Evolutionary conservation across 2,113 vertebrate genomes (phyloP).

Genomic region (Galbula dea): DNA sequence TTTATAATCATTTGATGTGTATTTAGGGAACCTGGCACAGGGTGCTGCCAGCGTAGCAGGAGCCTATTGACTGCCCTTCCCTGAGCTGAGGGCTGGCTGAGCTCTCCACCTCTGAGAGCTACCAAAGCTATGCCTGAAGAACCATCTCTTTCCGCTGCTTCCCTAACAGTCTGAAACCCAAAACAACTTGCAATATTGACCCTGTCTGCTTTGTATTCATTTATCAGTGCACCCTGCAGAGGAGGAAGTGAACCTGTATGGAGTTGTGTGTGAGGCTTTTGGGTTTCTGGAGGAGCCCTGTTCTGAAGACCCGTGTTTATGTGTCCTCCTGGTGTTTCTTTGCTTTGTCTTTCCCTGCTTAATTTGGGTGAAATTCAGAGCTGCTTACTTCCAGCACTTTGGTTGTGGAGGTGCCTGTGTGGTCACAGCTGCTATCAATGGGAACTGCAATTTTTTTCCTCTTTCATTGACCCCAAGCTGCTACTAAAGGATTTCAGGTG

Average conservation of each 20-base stretch:
- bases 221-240: fast-evolving
- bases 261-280: not conserved
- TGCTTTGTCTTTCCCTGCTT: not conserved
- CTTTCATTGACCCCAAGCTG: fast-evolving
- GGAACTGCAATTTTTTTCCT: not conserved
- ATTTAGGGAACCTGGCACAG: not conserved
- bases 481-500: not conserved
- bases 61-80: not conserved
- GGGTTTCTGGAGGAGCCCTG: not conserved
- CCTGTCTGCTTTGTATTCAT: fast-evolving
- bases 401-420: fast-evolving
- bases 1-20: not conserved
- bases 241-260: not conserved
- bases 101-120: not conserved
- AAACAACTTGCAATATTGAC: too few species aligned
- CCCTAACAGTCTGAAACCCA: not conserved
- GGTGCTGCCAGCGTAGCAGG: not conserved
- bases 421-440: not conserved
- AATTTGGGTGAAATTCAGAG: not conserved
- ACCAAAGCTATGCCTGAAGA: not conserved
- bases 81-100: not conserved
- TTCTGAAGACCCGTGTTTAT: fast-evolving
- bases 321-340: not conserved
- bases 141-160: not conserved
- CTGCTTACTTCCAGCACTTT: not conserved